Base-by-base conservation (phyloP, 2,113 vertebrate species). In the Charina bottae region DNA sequence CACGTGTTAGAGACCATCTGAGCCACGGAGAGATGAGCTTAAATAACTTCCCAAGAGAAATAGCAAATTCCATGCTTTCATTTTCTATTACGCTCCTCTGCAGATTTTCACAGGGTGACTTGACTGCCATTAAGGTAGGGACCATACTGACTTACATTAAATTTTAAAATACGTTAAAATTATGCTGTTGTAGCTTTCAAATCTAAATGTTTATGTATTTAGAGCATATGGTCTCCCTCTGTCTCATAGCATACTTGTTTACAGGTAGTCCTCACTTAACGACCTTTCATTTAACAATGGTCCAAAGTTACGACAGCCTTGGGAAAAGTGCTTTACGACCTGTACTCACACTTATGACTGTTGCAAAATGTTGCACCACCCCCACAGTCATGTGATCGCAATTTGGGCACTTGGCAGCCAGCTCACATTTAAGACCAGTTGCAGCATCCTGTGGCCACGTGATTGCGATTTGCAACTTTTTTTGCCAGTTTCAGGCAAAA, bases 11-110 rank as follows among this genome's bases (percentile, higher is more conserved):
- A 91, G 98, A 98, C 86, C 98, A 2, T 64, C 94, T 98, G 93
- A 98, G 98, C 95, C 98, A 98, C 0, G 98, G 98, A 68, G 98
- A 98, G 78, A 53, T 98, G 85, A 89, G 91, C 86, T 87, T 98
- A 3, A 60, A 90, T 55, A 54, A 94, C 0, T 98, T 98, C 95
- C 97, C 98, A 1, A 95, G 89, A 93, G 94, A 90, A 85, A 46
- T 94, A 55, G 95, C 97, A 10, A 94, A 93, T 78, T 97, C 97
- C 3, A 54, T 98, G 72, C 89, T 98, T 78, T 94, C 95, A 0
- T 98, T 98, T 94, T 97, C 97, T 84, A 0, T 97, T 56, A 96
- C 95, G 4, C 93, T 98, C 21, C 62, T 97, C 37, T 96, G 95
- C 85, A 95, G 95, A 85, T 98, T 97, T 58, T 93, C 62, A 0